Percentiles rank a stretch among this genome's conserved stretches.
Conservation (phyloP, 2,888 invertebrate species). For the Eutolmus rufibarbis region DNA sequence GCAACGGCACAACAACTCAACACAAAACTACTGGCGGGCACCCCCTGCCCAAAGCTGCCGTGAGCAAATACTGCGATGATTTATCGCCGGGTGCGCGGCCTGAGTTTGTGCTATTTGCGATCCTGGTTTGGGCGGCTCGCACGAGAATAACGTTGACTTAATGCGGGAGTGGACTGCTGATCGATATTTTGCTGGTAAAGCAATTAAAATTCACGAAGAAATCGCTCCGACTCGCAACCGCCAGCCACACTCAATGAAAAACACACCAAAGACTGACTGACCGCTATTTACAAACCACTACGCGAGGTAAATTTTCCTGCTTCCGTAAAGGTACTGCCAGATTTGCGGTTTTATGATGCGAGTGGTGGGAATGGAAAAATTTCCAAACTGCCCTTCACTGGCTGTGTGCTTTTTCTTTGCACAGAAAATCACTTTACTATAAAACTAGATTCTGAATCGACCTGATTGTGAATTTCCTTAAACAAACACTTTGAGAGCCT, state of each 20-base stretch:
- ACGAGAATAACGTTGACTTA: neutral
- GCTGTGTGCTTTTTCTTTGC: too few species aligned
- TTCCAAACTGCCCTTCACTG: neutral
- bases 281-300: conserved; percentile 25
- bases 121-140: neutral
- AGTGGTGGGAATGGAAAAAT: neutral
- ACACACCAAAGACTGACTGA: neutral
- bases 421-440: too few species aligned
- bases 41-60: neutral
- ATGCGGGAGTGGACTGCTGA: neutral
- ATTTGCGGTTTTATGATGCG: neutral
- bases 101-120: neutral
- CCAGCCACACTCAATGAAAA: neutral
- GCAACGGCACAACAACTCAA: neutral
- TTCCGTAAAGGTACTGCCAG: neutral
- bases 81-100: neutral
- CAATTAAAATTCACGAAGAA: neutral
- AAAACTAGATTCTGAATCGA: too few species aligned
- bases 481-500: too few species aligned
- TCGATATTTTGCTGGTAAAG: neutral
- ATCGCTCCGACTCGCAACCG: neutral
- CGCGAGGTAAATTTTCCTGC: neutral
- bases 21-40: neutral
- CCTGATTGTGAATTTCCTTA: too few species aligned
- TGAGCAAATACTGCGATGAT: neutral